These are phyloP conservation scores for Leptoteleia sp. DNA, from an alignment of 1,140 invertebrate genomes.

Conservation along the genomic window DNA sequence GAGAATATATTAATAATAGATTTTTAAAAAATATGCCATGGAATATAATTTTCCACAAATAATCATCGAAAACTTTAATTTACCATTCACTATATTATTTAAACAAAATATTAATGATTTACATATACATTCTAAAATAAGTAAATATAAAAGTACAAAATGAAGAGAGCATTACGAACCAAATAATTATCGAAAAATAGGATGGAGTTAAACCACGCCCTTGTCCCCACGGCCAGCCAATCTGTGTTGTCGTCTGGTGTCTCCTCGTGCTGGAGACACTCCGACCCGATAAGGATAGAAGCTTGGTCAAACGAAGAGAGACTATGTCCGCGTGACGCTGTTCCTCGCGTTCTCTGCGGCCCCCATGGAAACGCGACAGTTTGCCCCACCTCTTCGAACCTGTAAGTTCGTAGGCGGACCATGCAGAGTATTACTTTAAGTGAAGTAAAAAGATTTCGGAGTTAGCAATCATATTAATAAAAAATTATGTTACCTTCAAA, in stretches of 20 bases:
- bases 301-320: slow-evolving; percentile 56
- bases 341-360: slow-evolving; percentile 57
- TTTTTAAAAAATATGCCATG: too few relatives aligned
- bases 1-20: too few relatives aligned
- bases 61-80: too few relatives aligned
- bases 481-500: neutral
- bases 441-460: slow-evolving; percentile 24
- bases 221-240: slow-evolving; percentile 75
- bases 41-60: too few relatives aligned
- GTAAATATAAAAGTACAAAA: too few relatives aligned
- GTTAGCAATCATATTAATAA: neutral
- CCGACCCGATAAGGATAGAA: slow-evolving; percentile 70
- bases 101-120: neutral
- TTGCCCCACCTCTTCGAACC: slow-evolving; percentile 65
- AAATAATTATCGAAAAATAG: slow-evolving; percentile 75
- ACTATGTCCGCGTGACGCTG: slow-evolving; percentile 44
- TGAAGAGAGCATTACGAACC: neutral
- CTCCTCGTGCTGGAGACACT: slow-evolving; percentile 74
- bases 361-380: slow-evolving; percentile 68
- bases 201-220: slow-evolving; percentile 79
- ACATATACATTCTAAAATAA: too few relatives aligned
- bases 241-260: slow-evolving; percentile 73
- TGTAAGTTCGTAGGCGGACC: slow-evolving; percentile 66
- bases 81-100: too few relatives aligned
- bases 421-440: slow-evolving; percentile 58